A percentile compares a stretch with the other conserved stretches of the same genome.
Evolutionary conservation across 2,888 invertebrate genomes (phyloP).

Genomic region (Lottia gigantea): DNA sequence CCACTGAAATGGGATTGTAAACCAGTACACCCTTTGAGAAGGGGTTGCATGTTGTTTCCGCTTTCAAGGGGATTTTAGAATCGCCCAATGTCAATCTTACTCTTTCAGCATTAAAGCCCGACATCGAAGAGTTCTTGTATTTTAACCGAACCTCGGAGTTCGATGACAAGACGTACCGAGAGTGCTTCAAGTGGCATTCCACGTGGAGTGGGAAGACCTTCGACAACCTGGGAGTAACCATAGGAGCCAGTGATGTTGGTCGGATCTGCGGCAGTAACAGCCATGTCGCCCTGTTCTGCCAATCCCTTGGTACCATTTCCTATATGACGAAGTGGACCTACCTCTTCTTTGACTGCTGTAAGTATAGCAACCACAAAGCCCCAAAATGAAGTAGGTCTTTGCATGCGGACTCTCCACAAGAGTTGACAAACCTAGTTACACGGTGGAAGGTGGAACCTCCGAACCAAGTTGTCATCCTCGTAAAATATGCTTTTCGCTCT

Average conservation of each 20-base stretch:
- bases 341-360: not conserved
- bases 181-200: not conserved
- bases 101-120: not conserved
- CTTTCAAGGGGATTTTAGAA: too few relatives aligned
- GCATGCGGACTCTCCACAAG: too few relatives aligned
- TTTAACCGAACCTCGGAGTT: not conserved
- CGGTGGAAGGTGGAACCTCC: too few relatives aligned
- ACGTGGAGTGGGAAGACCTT: not conserved
- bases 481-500: too few relatives aligned
- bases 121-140: not conserved
- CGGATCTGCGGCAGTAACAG: not conserved
- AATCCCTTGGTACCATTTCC: not conserved
- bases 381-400: too few relatives aligned
- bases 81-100: too few relatives aligned
- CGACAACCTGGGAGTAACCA: not conserved
- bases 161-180: not conserved
- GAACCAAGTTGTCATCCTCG: too few relatives aligned
- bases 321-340: not conserved
- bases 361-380: too few relatives aligned
- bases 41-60: too few relatives aligned
- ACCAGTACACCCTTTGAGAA: too few relatives aligned
- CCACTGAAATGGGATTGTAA: too few relatives aligned
- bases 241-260: not conserved
- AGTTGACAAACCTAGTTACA: too few relatives aligned
- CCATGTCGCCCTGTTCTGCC: not conserved